Conservation (phyloP, 2,797 vertebrate genomes). For the Galago senegalensis region DNA sequence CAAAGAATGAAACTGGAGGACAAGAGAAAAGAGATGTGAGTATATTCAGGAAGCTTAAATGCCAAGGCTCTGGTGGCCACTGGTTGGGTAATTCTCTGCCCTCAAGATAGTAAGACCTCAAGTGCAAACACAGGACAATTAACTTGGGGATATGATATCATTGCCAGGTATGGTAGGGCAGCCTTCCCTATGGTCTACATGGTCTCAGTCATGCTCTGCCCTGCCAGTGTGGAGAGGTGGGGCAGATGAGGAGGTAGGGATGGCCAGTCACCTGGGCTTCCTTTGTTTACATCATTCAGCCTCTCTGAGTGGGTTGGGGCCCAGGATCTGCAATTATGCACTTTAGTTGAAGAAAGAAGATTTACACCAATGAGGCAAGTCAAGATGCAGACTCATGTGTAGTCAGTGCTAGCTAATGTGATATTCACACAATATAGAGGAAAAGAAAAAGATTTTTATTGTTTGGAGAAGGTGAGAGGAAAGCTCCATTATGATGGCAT, state of each 20-base stretch:
- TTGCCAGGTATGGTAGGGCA: not conserved
- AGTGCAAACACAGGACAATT: not conserved
- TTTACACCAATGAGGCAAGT: not conserved
- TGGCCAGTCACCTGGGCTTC: not conserved
- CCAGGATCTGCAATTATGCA: not conserved
- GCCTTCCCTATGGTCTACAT: not conserved
- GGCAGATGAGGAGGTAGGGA: not conserved
- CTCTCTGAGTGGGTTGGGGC: not conserved
- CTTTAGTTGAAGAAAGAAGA: not conserved
- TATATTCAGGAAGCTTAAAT: not conserved
- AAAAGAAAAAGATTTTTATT: slow-evolving; percentile 29
- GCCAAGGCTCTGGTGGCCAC: not conserved
- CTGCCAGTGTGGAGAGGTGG: no score
- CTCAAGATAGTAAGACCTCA: not conserved
- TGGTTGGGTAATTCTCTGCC: not conserved
- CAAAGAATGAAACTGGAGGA: not conserved
- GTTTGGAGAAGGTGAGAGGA: not conserved
- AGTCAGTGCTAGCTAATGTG: not conserved
- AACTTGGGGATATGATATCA: not conserved
- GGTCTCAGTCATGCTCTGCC: not conserved
- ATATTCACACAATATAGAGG: not conserved
- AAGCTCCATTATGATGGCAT: not conserved
- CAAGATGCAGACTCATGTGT: not conserved
- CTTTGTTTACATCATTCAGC: not conserved
- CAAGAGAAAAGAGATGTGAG: not conserved